phyloP scores from a whole-genome alignment of 2,797 vertebrate species.

The Tenualosa thibaudeaui region DNA sequence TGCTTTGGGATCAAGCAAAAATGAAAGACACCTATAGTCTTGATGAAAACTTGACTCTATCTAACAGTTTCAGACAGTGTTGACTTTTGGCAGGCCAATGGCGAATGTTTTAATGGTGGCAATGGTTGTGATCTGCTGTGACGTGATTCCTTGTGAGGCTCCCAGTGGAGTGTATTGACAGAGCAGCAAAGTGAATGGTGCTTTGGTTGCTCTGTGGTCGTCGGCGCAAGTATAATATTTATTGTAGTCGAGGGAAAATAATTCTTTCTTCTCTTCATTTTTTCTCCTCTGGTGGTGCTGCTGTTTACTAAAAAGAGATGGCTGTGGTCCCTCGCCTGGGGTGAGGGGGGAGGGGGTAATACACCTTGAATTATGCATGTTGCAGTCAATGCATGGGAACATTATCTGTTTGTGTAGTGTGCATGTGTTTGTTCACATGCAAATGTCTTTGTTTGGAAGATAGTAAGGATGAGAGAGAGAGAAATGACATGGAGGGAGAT shows the following conservation, averaged over 20 bases:
- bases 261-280: neutral
- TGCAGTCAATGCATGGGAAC: constrained; percentile 33
- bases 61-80: no score
- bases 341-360: neutral
- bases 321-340: neutral
- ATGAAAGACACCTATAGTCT: neutral
- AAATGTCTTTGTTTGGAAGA: constrained; percentile 3
- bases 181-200: neutral
- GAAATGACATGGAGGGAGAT: neutral
- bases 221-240: neutral
- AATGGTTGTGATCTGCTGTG: no score
- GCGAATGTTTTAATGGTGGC: neutral
- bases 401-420: constrained; percentile 22
- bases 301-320: constrained; percentile 23
- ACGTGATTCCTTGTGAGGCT: neutral
- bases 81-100: neutral
- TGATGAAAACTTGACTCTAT: no score
- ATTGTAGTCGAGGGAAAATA: neutral
- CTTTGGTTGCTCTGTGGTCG: neutral
- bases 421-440: constrained; percentile 6
- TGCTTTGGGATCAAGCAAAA: neutral
- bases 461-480: neutral
- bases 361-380: constrained; percentile 43
- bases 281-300: neutral
- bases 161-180: neutral